phyloP scores from a whole-genome alignment of 2,113 vertebrate genomes.

The Rhinopithecus roxellana region DNA sequence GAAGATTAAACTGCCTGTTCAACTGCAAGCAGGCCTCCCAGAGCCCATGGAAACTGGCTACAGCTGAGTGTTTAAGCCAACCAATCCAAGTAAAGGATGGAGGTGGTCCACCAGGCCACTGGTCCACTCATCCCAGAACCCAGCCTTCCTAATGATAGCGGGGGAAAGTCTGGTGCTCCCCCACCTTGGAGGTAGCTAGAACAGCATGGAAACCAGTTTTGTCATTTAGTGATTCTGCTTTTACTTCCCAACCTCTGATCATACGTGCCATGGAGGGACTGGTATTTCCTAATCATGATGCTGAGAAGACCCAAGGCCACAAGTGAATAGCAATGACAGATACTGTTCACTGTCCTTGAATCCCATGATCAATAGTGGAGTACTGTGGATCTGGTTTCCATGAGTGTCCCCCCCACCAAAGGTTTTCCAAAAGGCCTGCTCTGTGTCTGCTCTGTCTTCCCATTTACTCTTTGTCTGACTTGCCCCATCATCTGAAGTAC shows the following conservation, averaged over 20 bases:
- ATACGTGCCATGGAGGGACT: neutral
- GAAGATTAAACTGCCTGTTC: neutral
- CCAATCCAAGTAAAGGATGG: neutral
- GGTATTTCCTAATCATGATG: neutral
- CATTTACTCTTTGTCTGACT: neutral
- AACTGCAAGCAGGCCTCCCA: neutral
- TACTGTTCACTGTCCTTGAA: neutral
- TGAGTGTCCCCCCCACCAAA: neutral
- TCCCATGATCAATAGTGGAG: neutral
- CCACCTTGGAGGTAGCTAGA: rapidly evolving
- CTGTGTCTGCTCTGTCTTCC: neutral
- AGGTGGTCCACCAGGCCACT: neutral
- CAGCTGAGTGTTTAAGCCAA: neutral
- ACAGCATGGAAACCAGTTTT: neutral
- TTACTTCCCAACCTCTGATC: neutral
- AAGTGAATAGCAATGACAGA: neutral
- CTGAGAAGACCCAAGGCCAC: neutral
- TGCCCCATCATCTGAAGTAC: neutral
- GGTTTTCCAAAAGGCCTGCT: neutral
- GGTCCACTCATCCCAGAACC: neutral
- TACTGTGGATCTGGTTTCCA: neutral
- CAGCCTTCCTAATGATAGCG: neutral
- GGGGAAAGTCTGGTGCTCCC: neutral
- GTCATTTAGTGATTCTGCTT: neutral
- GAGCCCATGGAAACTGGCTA: neutral